Conservation (phyloP, 64 coral and sea anemone species). For the Exaiptasia diaphana region DNA sequence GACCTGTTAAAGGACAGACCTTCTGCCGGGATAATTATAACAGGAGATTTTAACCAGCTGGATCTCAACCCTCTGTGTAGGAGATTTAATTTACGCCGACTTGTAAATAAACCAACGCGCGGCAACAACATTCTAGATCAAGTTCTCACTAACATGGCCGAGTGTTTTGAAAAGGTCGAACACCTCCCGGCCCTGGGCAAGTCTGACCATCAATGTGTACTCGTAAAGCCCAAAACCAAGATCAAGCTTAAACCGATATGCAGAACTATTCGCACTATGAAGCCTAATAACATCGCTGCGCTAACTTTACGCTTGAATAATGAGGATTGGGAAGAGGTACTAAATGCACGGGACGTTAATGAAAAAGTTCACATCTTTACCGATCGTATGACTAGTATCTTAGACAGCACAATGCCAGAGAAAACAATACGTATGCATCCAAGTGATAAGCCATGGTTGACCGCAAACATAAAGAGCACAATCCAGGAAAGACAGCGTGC, state of each 20-base stretch:
- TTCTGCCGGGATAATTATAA: conserved; percentile 41
- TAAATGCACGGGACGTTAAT: conserved; percentile 15
- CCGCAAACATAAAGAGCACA: background rate
- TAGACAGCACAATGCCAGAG: background rate
- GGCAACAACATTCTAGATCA: conserved; percentile 27
- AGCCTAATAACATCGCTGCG: conserved; percentile 1
- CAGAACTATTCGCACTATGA: background rate
- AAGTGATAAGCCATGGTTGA: conserved; percentile 21
- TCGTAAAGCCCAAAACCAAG: background rate
- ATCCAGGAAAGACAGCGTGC: conserved; percentile 31
- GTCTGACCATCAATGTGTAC: conserved; percentile 21
- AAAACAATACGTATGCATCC: background rate
- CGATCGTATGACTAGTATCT: background rate
- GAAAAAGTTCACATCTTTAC: background rate
- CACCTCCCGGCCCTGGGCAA: conserved; percentile 4
- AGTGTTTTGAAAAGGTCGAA: background rate
- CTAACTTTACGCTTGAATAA: conserved; percentile 8
- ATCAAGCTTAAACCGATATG: background rate
- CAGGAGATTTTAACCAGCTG: conserved; percentile 48
- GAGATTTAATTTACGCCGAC: conserved; percentile 1
- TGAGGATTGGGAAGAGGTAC: conserved; percentile 10
- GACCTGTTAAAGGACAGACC: conserved; percentile 1
- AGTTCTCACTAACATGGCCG: conserved; percentile 24
- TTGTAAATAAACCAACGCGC: background rate
- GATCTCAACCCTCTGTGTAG: background rate